Conservation (phyloP, 2,888 invertebrate genomes). For the Cylloceria caligata region DNA sequence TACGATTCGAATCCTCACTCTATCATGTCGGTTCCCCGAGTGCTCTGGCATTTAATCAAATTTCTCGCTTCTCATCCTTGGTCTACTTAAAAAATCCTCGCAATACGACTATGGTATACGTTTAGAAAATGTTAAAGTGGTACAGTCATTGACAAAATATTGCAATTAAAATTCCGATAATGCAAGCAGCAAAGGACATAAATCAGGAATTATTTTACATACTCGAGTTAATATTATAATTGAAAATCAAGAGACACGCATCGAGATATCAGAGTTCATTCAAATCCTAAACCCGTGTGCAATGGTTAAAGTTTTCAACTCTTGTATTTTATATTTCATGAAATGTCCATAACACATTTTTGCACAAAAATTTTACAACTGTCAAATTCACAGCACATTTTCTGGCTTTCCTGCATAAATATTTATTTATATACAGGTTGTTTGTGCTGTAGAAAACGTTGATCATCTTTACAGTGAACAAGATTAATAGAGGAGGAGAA, state of each 20-base stretch:
- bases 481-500: not conserved
- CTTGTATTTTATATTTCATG: too few species aligned
- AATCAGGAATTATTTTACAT: not conserved
- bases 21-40: constrained; percentile 20
- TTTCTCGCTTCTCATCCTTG: constrained; percentile 32
- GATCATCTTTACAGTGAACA: not conserved
- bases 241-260: not conserved
- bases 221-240: not conserved
- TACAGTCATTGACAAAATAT: not conserved
- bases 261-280: too few species aligned
- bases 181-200: not conserved
- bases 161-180: not conserved
- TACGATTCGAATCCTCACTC: constrained; percentile 23
- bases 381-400: too few species aligned
- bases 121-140: too few species aligned
- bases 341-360: too few species aligned
- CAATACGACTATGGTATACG: not conserved
- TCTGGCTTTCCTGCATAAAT: not conserved
- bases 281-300: too few species aligned
- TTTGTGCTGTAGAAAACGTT: constrained; percentile 5
- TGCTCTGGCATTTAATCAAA: constrained; percentile 38
- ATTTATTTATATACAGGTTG: not conserved
- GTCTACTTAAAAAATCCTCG: constrained; percentile 11
- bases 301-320: too few species aligned
- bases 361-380: too few species aligned